Conservation (phyloP, 2,113 vertebrate genomes). For the Sinocyclocheilus anshuiensis region DNA sequence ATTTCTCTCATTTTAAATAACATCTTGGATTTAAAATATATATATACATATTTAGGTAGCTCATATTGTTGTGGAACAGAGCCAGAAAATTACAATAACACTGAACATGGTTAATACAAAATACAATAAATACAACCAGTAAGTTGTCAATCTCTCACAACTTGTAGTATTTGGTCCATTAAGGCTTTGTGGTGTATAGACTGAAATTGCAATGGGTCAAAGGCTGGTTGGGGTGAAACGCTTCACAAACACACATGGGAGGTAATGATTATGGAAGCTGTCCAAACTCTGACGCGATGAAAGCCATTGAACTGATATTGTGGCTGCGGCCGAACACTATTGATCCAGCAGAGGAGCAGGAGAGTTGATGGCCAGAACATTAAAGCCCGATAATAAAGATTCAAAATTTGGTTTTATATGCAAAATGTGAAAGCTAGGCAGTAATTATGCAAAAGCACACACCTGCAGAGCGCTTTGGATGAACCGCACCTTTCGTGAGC, state of each 20-base stretch:
- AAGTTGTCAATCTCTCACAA: neutral
- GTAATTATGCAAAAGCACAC: slow-evolving; percentile 12
- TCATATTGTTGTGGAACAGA: neutral
- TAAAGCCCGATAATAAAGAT: neutral
- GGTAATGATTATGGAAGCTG: neutral
- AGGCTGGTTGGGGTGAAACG: neutral
- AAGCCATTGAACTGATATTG: neutral
- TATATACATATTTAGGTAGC: neutral
- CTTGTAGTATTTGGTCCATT: neutral
- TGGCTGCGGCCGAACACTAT: neutral
- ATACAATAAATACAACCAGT: neutral
- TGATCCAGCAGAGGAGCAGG: neutral
- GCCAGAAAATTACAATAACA: neutral
- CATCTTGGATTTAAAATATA: too few relatives aligned
- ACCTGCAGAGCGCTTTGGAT: slow-evolving; percentile 59
- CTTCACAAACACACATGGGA: neutral
- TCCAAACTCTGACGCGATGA: neutral
- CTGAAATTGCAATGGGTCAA: neutral
- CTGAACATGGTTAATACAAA: neutral
- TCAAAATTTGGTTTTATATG: neutral
- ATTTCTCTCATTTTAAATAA: too few relatives aligned
- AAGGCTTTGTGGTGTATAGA: neutral
- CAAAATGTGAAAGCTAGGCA: neutral
- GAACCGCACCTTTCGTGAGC: slow-evolving; percentile 70
- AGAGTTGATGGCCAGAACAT: neutral